These are phyloP conservation scores for Aplodontia rufa DNA, from an alignment of 2,113 vertebrate species.

Conservation along the genomic window DNA sequence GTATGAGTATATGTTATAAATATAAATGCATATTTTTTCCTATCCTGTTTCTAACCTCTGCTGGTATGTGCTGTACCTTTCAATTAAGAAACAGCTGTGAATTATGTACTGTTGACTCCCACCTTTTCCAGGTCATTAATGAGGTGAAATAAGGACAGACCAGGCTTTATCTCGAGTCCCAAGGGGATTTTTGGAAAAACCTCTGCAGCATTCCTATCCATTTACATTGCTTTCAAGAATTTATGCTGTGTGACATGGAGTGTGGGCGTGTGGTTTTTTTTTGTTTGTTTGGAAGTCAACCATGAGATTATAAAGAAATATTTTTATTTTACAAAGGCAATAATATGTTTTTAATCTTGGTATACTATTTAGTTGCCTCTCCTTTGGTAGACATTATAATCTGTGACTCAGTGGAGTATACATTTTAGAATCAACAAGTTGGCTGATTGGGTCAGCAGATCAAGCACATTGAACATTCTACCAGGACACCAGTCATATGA, in stretches of 20 bases:
- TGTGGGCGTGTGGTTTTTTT: too few species aligned
- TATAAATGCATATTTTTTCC: neutral
- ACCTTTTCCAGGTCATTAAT: constrained; percentile 59
- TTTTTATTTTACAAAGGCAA: neutral
- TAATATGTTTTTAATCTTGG: neutral
- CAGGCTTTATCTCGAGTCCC: neutral
- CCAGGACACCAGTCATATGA: neutral
- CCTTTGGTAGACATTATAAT: neutral
- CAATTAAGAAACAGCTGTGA: constrained; percentile 61
- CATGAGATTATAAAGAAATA: neutral
- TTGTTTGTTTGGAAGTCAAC: neutral
- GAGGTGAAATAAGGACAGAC: constrained; percentile 8
- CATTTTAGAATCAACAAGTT: neutral
- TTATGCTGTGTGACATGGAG: neutral
- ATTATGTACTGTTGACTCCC: constrained; percentile 38
- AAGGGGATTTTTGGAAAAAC: neutral
- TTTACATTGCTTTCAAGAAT: constrained; percentile 29
- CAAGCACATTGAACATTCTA: neutral
- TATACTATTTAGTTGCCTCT: neutral
- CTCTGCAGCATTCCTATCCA: neutral
- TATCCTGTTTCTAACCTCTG: neutral
- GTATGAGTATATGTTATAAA: too few species aligned
- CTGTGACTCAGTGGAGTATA: neutral
- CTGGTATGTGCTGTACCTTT: constrained; percentile 37
- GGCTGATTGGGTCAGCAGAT: neutral